These are phyloP conservation scores for Pseudomyrmex flavicornis DNA, from an alignment of 1,140 invertebrate genomes.

Conservation along the genomic window DNA sequence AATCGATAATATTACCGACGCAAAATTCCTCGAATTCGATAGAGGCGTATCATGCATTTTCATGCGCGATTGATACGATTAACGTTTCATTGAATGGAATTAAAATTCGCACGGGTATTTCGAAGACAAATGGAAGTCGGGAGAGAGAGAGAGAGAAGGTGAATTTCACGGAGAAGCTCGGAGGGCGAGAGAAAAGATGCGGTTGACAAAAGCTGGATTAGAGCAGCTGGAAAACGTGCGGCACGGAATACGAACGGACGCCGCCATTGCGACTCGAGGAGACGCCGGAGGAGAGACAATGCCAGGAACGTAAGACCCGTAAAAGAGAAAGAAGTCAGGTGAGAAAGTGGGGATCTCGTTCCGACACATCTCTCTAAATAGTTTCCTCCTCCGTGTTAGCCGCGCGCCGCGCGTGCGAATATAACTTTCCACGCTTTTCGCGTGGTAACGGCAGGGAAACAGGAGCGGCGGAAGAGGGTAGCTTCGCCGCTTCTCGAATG, in stretches of 20 bases:
- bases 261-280: slow-evolving; percentile 4
- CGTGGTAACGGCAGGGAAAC: background rate
- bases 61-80: no score
- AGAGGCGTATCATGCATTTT: no score
- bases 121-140: background rate
- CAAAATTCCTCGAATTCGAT: background rate
- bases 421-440: slow-evolving; percentile 33
- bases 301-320: background rate
- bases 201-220: slow-evolving; percentile 41
- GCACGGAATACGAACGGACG: background rate
- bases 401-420: slow-evolving; percentile 35
- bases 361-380: slow-evolving; percentile 59
- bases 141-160: background rate
- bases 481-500: slow-evolving; percentile 1
- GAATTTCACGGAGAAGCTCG: slow-evolving; percentile 4
- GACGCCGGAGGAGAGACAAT: slow-evolving; percentile 33
- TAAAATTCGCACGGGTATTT: background rate
- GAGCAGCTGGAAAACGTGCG: slow-evolving; percentile 4
- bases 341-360: background rate
- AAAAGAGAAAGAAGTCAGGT: slow-evolving; percentile 19
- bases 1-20: slow-evolving; percentile 4
- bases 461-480: background rate
- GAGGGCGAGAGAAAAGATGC: background rate
- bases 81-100: background rate
- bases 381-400: slow-evolving; percentile 41